Conservation (phyloP, 2,113 vertebrate species). For the Vidua chalybeata region DNA sequence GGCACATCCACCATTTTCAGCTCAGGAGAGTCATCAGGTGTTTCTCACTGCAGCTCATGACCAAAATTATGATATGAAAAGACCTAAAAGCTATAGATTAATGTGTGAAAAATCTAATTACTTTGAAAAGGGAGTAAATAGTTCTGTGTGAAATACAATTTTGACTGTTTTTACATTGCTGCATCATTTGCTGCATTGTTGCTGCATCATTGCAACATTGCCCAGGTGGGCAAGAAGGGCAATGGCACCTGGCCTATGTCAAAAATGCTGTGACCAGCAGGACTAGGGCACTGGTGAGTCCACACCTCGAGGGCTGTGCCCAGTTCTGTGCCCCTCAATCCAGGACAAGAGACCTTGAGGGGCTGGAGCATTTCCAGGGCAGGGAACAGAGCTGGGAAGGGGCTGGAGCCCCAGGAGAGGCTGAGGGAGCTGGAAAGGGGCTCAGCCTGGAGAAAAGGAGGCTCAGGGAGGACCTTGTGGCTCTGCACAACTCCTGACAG, state of each 20-base stretch:
- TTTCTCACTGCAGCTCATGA: not conserved
- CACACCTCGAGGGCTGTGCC: accelerated
- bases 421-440: not conserved
- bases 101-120: not conserved
- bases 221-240: not conserved
- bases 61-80: not conserved
- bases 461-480: not conserved
- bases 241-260: no score
- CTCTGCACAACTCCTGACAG: not conserved
- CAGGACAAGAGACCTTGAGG: not conserved
- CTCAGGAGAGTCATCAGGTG: not conserved
- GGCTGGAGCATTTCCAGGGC: accelerated
- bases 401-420: not conserved
- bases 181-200: not conserved
- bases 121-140: not conserved
- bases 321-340: not conserved
- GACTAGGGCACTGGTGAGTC: not conserved
- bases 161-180: not conserved
- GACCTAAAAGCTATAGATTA: not conserved
- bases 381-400: accelerated
- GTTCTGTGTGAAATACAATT: not conserved
- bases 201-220: not conserved
- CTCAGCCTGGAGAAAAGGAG: not conserved
- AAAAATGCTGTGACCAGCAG: not conserved
- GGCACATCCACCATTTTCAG: not conserved